Base-by-base conservation (phyloP, 2,888 invertebrate species). In the Dorcus parallelipipedus region DNA sequence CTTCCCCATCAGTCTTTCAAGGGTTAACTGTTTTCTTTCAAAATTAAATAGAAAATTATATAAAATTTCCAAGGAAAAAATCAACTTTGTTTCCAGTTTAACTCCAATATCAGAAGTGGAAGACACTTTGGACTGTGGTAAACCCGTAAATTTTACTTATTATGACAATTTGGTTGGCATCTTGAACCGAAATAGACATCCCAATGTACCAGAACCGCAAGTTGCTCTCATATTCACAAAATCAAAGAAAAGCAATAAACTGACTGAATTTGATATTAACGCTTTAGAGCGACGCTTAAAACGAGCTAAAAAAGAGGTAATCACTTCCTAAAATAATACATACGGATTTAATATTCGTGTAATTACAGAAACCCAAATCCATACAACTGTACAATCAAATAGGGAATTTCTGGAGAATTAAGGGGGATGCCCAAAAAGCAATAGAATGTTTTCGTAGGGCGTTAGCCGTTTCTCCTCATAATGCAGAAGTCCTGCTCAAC, bases 381-480 rank as follows among this genome's bases (percentile, higher is more conserved):
- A 88, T 91, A 23, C 90, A 91, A 72, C 81, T 93, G 51, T 93
- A 92, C 76, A 94, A 93, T 76, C 92, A 94, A 78, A 93, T 95
- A 71, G 94, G 94, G 2, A 94, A 95, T 78, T 94, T 91, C 77
- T 94, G 92, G 91, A 84, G 93, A 63, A 90, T 94, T 66, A 91
- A 93, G 76, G 94, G 94, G 3, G 90, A 94, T 74, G 91, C 93
- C 5, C 84, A 90, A 71, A 86, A 88, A 72, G 91, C 93, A 0
- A 93, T 95, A 61, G 94, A 95, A 78, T 95, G 94, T 76, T 95
- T 94, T 78, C 84, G 94, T 61, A 84, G 91, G 71, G 93, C 93
- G 3, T 82, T 94, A 20, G 89, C 91, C 20, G 88, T 93, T 9
- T 89, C 91, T 20, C 93, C 94, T 1, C 90, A 93, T 71, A 91